Evolutionary conservation across 2,888 invertebrate genomes (phyloP), one percentile per base, ranked within the genome.

Genomic region (Tetragnatha montana): DNA sequence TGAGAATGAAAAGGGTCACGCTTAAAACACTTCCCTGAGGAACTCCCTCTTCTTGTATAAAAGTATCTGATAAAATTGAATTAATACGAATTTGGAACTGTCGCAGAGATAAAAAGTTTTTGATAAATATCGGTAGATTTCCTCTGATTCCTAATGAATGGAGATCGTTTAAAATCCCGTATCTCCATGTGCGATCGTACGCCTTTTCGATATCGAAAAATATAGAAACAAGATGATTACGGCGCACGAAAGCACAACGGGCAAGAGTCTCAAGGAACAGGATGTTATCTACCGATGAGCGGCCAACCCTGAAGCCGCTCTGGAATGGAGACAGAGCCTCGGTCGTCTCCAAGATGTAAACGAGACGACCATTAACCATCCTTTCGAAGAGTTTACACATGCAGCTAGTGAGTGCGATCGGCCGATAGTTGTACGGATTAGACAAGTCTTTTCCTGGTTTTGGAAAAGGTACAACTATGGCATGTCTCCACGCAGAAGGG

Each of bases 1-100:
- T 51, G 21, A 22, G 21, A 12, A 6, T 60, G 12, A 79, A 79
- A 21, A 79, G 68, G 6, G 17, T 68, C 6, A 79, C 10, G 22
- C 79, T 79, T 8, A 79, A 21, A 12, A 79, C 68, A 17, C 79
- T 60, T 10, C 75, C 75, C n/a, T 75, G 75, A n/a, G 75, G 75
- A 12, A 75, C 75, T 35, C 22, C 75, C 8, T 75, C 79, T 17
- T n/a, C 51, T 68, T 79, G 68, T 12, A 79, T 12, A 21, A 21
- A 79, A 8, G 6, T 10, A 19, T 79, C 22, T 6, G 79, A 79
- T 0, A 79, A 17, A 12, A 21, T 12, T 4, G 17, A 12, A 19
- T 68, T 35, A 22, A 79, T 7, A 12, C 79, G 17, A 4, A 79
- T 68, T 68, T 21, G 17, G 49, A 79, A 79, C 12, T 14, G 8